Evolutionary conservation across 2,797 vertebrate genomes (phyloP).

Genomic region (Macropodus opercularis): DNA sequence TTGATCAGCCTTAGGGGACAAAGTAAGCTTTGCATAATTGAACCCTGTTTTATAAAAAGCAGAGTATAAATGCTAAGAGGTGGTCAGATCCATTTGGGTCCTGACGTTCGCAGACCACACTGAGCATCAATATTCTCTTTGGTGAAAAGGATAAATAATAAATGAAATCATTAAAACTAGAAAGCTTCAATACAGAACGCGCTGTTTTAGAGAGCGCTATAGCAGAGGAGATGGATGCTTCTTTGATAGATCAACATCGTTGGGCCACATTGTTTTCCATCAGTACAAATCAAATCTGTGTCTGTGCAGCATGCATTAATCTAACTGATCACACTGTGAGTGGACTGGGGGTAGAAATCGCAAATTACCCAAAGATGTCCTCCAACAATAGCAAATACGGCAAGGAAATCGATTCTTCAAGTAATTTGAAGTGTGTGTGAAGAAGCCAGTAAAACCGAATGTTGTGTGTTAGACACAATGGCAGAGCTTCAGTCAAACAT

Average conservation of each 20-base stretch:
- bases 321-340: constrained; percentile 8
- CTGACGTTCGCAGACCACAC: constrained; percentile 29
- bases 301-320: constrained; percentile 20
- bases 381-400: constrained; percentile 8
- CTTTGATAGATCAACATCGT: constrained; percentile 23
- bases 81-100: constrained; percentile 25
- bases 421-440: not conserved
- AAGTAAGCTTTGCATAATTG: constrained; percentile 10
- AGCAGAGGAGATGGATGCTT: constrained; percentile 5
- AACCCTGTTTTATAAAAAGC: not conserved
- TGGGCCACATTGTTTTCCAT: constrained; percentile 33
- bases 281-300: constrained; percentile 31
- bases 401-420: not conserved
- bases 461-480: not conserved
- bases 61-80: constrained; percentile 6
- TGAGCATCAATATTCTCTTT: constrained; percentile 28
- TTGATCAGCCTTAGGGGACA: constrained; percentile 6
- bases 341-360: not conserved
- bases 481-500: not conserved
- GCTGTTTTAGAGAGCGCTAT: constrained; percentile 15
- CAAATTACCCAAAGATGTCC: constrained; percentile 20
- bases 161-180: constrained; percentile 21
- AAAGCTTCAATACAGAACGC: constrained; percentile 21
- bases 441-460: not conserved
- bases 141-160: constrained; percentile 50